Conservation (phyloP, 2,113 vertebrate genomes). For the Synodontis membranacea region DNA sequence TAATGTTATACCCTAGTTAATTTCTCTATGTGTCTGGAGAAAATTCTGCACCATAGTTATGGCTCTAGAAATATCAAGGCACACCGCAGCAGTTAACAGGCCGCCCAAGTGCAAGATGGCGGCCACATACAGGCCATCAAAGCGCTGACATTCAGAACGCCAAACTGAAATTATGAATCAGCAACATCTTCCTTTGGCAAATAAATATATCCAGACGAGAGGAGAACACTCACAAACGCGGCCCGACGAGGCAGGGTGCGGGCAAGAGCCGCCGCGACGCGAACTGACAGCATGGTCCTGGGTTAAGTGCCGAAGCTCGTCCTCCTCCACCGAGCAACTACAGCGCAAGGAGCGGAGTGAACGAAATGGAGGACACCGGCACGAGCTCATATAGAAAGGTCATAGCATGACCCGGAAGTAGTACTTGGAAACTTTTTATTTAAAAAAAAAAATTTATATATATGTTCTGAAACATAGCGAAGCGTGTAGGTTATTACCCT, state of each 20-base stretch:
- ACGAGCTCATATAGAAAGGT: conserved; percentile 51
- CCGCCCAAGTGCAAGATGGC: conserved; percentile 56
- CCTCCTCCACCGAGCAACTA: conserved; percentile 66
- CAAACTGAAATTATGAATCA: no score
- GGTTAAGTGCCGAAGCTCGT: conserved; percentile 50
- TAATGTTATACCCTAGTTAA: no score
- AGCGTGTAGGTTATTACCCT: background rate
- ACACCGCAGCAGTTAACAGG: background rate
- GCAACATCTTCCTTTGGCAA: no score
- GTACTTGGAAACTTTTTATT: background rate
- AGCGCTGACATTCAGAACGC: conserved; percentile 16
- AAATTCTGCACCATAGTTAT: background rate
- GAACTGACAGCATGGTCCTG: conserved; percentile 83
- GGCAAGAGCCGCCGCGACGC: conserved; percentile 84
- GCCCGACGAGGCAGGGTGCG: conserved; percentile 83
- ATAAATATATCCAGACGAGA: background rate
- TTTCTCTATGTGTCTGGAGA: no score
- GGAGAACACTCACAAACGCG: conserved; percentile 77
- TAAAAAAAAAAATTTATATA: background rate
- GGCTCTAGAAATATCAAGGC: background rate
- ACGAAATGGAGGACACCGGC: conserved; percentile 56
- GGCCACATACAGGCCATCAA: conserved; percentile 35
- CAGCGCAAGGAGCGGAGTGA: conserved; percentile 50
- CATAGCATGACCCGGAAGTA: conserved; percentile 35
- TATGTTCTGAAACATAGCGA: no score